phyloP scores from a whole-genome alignment of 1,140 invertebrate species.

The Streblospio benedicti region DNA sequence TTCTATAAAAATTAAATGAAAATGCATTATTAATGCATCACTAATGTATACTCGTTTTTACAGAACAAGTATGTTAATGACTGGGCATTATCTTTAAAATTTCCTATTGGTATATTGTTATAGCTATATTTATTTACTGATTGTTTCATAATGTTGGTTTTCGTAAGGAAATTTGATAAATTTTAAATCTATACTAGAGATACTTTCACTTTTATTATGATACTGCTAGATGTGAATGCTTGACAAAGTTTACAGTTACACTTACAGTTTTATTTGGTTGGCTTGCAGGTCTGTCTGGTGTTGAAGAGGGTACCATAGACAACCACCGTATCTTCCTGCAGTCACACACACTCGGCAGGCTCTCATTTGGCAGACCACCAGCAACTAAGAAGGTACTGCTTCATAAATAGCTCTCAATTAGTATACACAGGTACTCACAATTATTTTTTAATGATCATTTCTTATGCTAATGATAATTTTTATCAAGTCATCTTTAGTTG shows the following conservation, averaged over 20 bases:
- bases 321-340: slow-evolving; percentile 29
- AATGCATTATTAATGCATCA: no score
- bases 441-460: no score
- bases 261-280: not conserved
- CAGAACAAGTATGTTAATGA: not conserved
- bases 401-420: no score
- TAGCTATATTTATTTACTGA: not conserved
- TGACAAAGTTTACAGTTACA: not conserved
- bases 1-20: no score
- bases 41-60: no score
- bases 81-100: no score
- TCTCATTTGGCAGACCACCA: slow-evolving; percentile 52
- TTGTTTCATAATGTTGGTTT: not conserved
- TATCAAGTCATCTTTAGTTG: no score
- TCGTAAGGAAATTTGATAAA: not conserved
- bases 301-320: slow-evolving; percentile 34
- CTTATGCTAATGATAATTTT: no score
- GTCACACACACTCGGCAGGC: slow-evolving; percentile 49
- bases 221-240: not conserved
- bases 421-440: no score
- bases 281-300: slow-evolving; percentile 29
- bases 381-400: slow-evolving; percentile 50
- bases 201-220: not conserved
- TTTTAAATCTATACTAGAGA: not conserved
- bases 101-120: not conserved